Evolutionary conservation across 2,888 invertebrate genomes (phyloP), one percentile per base, ranked within the genome.

Genomic region (Neuroscelio doddi): DNA sequence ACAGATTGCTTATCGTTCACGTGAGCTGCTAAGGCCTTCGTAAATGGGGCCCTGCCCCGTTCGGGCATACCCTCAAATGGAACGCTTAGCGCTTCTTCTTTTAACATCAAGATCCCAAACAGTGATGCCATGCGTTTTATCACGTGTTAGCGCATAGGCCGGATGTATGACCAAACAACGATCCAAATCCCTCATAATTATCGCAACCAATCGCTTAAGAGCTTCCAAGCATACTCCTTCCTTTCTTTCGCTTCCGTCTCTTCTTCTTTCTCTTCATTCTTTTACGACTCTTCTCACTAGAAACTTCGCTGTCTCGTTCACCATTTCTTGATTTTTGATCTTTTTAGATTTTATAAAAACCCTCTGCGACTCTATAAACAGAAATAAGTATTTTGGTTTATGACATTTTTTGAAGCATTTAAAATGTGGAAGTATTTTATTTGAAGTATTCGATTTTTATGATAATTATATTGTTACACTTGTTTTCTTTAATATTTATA

Each of bases 41-140:
- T 69, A 70, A 57, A 45, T 65, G 68, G 63, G 63, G 71, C 65
- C 69, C 75, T 74, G 73, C n/a, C n/a, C n/a, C 71, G 71, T 68
- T 73, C 74, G 68, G 71, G 78, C 79, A 79, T 79, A 66, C 73
- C 76, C 76, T 73, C 69, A 70, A 70, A 72, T 69, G 67, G 67
- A 71, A 66, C 66, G 67, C 34, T 24, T 24, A 47, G 38, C 29
- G 39, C 52, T 47, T 53, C 52, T 47, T 53, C 27, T 51, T 58
- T 21, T 3, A 21, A 21, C 21, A 21, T 3, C 3, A 21, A 5
- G 21, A 5, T 21, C 5, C 5, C 21, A 5, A 21, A 21, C 21
- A 5, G 5, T 5, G 5, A 5, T 41, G 52, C 49, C 9, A 3
- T 12, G 14, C 16, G 16, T 38, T 9, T 38, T 38, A 5, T 44